Percentiles rank a stretch among this genome's conserved stretches.
Conservation (phyloP, 2,113 vertebrate genomes). For the Oostethus manadensis region DNA sequence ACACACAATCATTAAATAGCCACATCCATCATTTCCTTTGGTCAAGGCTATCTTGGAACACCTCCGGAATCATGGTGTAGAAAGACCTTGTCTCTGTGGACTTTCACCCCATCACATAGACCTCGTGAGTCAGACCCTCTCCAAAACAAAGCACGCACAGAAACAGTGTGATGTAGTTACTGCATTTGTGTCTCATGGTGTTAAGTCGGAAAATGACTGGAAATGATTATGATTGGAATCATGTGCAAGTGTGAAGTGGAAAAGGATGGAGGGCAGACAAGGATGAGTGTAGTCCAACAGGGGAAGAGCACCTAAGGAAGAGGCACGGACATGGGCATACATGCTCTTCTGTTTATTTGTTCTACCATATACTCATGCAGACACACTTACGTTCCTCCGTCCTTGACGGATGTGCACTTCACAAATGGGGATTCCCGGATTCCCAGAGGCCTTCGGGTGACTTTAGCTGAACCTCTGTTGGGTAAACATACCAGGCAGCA, state of each 20-base stretch:
- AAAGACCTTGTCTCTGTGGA: conserved; percentile 52
- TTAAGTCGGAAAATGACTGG: conserved; percentile 29
- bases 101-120: conserved; percentile 59
- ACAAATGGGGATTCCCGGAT: conserved; percentile 63
- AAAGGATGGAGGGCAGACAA: conserved; percentile 11
- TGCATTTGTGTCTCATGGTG: conserved; percentile 42
- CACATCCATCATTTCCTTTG: conserved; percentile 32
- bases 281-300: conserved; percentile 23
- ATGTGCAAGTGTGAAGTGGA: conserved; percentile 46
- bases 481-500: conserved; percentile 55
- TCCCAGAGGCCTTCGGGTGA: conserved; percentile 59
- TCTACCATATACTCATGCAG: conserved; percentile 40
- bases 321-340: conserved; percentile 40
- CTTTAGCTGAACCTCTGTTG: conserved; percentile 51
- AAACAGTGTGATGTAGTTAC: conserved; percentile 48
- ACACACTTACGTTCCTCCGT: conserved; percentile 44
- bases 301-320: conserved; percentile 47
- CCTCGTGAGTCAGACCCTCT: conserved; percentile 34
- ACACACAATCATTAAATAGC: conserved; percentile 4
- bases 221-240: conserved; percentile 52
- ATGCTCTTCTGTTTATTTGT: conserved; percentile 45
- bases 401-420: conserved; percentile 60
- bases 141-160: conserved; percentile 42
- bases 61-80: conserved; percentile 36
- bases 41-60: conserved; percentile 32